These are phyloP conservation scores for Boleophthalmus pectinirostris DNA, from an alignment of 2,113 vertebrate species.

Conservation along the genomic window DNA sequence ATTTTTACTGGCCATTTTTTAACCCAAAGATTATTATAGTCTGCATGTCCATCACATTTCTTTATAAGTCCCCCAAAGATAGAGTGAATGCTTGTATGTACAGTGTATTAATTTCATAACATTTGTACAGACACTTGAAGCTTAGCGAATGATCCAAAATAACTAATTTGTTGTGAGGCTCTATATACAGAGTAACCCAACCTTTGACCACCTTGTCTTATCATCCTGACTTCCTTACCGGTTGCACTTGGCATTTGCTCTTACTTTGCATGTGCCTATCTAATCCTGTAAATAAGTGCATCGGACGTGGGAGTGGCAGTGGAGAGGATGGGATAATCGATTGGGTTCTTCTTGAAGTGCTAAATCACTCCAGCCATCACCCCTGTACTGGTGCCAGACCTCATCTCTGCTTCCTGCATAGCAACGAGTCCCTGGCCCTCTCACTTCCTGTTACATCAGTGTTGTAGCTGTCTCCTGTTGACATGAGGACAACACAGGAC, in stretches of 20 bases:
- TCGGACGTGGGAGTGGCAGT: slow-evolving; percentile 56
- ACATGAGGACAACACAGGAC: slow-evolving; percentile 1
- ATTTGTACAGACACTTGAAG: not conserved
- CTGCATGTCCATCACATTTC: too few relatives aligned
- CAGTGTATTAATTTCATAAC: not conserved
- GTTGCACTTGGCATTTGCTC: slow-evolving; percentile 7
- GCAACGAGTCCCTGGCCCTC: slow-evolving; percentile 36
- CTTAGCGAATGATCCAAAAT: not conserved
- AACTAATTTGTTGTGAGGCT: not conserved
- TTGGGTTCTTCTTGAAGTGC: slow-evolving; percentile 42
- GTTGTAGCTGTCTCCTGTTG: slow-evolving; percentile 16
- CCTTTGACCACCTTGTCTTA: slow-evolving; percentile 34
- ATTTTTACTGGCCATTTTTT: too few relatives aligned
- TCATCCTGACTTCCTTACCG: slow-evolving; percentile 6
- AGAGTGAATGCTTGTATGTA: not conserved
- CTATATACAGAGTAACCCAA: slow-evolving; percentile 40
- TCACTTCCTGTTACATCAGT: slow-evolving; percentile 26
- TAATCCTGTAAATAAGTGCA: slow-evolving; percentile 37
- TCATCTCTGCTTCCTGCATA: slow-evolving; percentile 50
- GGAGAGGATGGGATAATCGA: slow-evolving; percentile 57
- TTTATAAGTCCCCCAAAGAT: too few relatives aligned
- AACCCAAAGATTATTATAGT: too few relatives aligned
- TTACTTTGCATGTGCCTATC: slow-evolving; percentile 12
- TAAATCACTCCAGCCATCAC: slow-evolving; percentile 54
- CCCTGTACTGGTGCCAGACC: slow-evolving; percentile 33